A percentile compares a stretch with the other conserved stretches of the same genome.
Conservation (phyloP, 2,888 invertebrate genomes). For the Artemia sinica region DNA sequence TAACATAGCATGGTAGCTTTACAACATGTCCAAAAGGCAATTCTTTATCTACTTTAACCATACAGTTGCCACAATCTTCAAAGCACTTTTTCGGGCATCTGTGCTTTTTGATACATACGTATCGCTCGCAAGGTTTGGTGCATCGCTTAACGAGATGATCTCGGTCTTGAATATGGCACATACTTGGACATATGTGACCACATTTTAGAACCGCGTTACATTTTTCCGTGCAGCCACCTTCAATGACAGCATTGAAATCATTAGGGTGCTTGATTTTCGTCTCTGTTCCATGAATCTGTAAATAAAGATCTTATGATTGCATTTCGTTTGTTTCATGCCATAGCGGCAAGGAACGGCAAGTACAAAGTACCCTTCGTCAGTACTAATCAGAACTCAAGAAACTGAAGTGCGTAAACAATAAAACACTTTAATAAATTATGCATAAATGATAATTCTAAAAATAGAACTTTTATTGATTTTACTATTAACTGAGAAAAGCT, state of each 20-base stretch:
- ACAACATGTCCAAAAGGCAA: slow-evolving; percentile 26
- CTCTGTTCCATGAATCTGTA: neutral
- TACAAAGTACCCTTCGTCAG: too few species aligned
- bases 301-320: neutral
- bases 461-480: too few species aligned
- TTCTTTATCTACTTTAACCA: slow-evolving; percentile 24
- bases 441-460: too few species aligned
- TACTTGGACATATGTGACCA: slow-evolving; percentile 31
- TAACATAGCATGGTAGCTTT: slow-evolving; percentile 24
- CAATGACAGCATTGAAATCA: slow-evolving; percentile 27
- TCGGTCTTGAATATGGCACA: slow-evolving; percentile 29
- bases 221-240: slow-evolving; percentile 31
- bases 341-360: too few species aligned
- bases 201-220: slow-evolving; percentile 30
- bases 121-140: slow-evolving; percentile 21
- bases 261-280: slow-evolving; percentile 16
- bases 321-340: too few species aligned
- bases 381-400: too few species aligned
- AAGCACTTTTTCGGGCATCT: slow-evolving; percentile 26
- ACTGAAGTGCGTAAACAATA: too few species aligned
- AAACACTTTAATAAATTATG: too few species aligned
- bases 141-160: slow-evolving; percentile 26
- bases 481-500: too few species aligned
- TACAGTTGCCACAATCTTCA: slow-evolving; percentile 27
- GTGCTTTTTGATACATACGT: slow-evolving; percentile 20